A percentile compares a stretch with the other conserved stretches of the same genome.
These are phyloP conservation scores for Torymus aiolomorphi DNA, from an alignment of 2,888 invertebrate genomes.

Conservation along the genomic window DNA sequence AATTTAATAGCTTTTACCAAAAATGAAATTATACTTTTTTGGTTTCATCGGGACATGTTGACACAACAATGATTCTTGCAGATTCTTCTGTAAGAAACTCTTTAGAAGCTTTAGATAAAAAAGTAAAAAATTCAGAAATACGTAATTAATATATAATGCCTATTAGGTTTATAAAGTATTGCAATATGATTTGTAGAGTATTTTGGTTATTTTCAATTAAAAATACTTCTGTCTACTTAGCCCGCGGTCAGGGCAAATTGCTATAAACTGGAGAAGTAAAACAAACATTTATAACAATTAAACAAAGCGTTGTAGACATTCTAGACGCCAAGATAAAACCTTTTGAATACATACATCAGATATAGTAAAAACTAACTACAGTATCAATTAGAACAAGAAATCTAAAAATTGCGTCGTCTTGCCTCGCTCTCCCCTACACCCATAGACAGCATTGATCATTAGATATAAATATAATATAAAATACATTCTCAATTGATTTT, in stretches of 20 bases:
- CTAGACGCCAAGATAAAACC: background rate
- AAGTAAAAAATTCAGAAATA: too few species aligned
- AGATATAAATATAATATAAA: too few species aligned
- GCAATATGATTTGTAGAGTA: background rate
- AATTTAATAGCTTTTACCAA: background rate
- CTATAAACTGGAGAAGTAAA: background rate
- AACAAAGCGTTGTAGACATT: background rate
- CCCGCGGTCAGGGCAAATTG: background rate
- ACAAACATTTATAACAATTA: background rate
- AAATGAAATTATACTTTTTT: too few species aligned
- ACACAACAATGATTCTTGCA: background rate
- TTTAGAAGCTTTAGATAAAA: too few species aligned
- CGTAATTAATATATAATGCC: background rate
- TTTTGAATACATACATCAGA: background rate
- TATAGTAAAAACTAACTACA: background rate
- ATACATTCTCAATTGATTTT: too few species aligned
- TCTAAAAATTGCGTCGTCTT: background rate
- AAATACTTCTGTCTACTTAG: background rate
- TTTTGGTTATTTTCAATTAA: background rate
- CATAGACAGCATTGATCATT: too few species aligned
- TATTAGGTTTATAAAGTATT: slow-evolving; percentile 1
- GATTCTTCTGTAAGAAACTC: too few species aligned
- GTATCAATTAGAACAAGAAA: background rate
- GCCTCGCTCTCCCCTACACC: background rate
- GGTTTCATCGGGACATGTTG: background rate